Evolutionary conservation across 2,888 invertebrate genomes (phyloP).

Genomic region (Chaitophorus viminalis): DNA sequence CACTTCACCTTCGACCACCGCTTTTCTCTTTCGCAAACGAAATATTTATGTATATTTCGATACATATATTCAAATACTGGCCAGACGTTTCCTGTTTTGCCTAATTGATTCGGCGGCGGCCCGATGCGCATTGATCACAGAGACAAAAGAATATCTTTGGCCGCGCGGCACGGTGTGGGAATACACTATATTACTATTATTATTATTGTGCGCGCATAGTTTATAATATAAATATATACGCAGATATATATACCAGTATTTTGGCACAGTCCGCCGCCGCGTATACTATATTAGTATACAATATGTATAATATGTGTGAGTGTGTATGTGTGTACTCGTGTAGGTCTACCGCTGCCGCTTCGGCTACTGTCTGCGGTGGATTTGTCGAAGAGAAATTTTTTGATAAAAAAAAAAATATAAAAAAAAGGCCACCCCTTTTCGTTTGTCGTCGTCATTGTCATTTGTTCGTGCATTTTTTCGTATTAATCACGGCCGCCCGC

Average conservation of each 20-base stretch:
- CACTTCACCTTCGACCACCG: background rate
- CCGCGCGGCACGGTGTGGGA: conserved; percentile 41
- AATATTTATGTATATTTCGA: conserved; percentile 59
- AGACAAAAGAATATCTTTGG: conserved; percentile 58
- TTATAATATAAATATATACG: background rate
- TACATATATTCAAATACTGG: conserved; percentile 51
- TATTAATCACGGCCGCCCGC: conserved; percentile 47
- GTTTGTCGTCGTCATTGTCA: background rate
- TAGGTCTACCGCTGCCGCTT: background rate
- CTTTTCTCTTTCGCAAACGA: conserved; percentile 13
- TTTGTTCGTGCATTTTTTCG: background rate
- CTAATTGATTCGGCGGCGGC: conserved; percentile 60
- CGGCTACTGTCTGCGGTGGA: background rate
- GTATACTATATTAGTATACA: no score
- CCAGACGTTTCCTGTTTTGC: conserved; percentile 61
- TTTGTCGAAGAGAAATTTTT: background rate
- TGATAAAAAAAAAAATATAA: background rate
- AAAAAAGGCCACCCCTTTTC: conserved; percentile 14
- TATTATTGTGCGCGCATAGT: conserved; percentile 29
- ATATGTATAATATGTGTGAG: no score
- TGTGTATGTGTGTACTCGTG: background rate
- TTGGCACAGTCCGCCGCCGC: conserved; percentile 1
- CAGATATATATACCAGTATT: background rate
- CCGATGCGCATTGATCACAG: conserved; percentile 15
- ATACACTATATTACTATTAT: conserved; percentile 29